phyloP scores from a whole-genome alignment of 2,113 vertebrate genomes.

The Zapus hudsonius region DNA sequence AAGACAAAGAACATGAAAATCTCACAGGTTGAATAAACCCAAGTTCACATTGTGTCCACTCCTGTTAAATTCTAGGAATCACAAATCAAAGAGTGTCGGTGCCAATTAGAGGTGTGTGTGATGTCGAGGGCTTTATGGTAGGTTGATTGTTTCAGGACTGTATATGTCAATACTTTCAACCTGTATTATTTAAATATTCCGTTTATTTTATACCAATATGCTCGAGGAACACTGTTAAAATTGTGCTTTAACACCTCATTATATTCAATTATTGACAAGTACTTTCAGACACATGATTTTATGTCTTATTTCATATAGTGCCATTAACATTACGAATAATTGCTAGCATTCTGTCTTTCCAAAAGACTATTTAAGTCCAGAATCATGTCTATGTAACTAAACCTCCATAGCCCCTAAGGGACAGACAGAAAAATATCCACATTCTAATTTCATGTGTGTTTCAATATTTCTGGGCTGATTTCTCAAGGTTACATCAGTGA shows the following conservation, averaged over 20 bases:
- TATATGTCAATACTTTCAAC: neutral
- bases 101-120: no score
- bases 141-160: neutral
- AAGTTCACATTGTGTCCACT: neutral
- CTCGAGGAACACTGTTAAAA: neutral
- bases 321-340: neutral
- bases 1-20: constrained; percentile 25
- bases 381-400: neutral
- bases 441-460: neutral
- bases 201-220: neutral
- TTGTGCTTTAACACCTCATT: neutral
- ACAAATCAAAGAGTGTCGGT: neutral
- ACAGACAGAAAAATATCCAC: neutral
- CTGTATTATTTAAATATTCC: neutral
- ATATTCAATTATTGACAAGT: neutral
- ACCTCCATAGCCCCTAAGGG: neutral
- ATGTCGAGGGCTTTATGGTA: neutral
- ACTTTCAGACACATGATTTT: neutral
- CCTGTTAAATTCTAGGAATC: constrained; percentile 3
- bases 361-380: neutral
- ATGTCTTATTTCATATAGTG: neutral
- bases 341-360: neutral
- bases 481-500: no score
- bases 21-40: neutral
- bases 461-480: neutral